Base-by-base conservation (phyloP, 2,888 invertebrate species). In the Bembecia ichneumoniformis region DNA sequence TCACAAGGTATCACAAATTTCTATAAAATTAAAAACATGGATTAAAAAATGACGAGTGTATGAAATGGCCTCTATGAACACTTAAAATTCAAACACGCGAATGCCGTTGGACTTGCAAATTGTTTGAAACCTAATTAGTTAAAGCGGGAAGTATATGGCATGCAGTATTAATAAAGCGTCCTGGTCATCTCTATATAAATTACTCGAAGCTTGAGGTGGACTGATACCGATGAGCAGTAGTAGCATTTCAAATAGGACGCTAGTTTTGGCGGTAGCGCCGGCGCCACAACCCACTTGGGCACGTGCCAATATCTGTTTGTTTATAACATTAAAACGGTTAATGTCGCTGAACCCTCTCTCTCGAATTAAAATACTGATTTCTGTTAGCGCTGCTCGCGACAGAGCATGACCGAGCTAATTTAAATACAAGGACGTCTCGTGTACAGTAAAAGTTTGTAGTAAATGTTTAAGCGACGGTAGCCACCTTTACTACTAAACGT, bases 261-360 rank as follows among this genome's bases (percentile, higher is more conserved):
- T n/a, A 47, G 40, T 40, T 40, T 40, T 16, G 59, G 60, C 62
- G 61, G 40, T 40, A 71, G 79, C 79, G 82, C 80, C 80, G 79
- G 77, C 77, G 77, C 72, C 64, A 71, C 70, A 75, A 70, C 73
- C 75, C 72, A 74, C 66, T 83, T 87, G 86, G 86, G 75, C 49
- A 55, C 48, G 46, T 44, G 81, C 86, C 86, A 87, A 72, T 64
- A 61, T 65, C 68, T 71, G 74, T 82, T 83, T 84, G 84, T 86
- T 82, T 84, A 80, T 80, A 80, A 77, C 71, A 78, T 77, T 80
- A 75, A 80, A 77, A 66, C 68, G 63, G 67, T 65, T 70, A 70
- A 65, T 68, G 67, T 67, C 63, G 62, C 62, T 60, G 61, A 62
- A 63, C 62, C 13, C 34, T 34, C 64, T 60, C 58, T 58, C 52